Evolutionary conservation across 2,113 vertebrate genomes (phyloP), one percentile per base, ranked within the genome.

Genomic region (human): DNA sequence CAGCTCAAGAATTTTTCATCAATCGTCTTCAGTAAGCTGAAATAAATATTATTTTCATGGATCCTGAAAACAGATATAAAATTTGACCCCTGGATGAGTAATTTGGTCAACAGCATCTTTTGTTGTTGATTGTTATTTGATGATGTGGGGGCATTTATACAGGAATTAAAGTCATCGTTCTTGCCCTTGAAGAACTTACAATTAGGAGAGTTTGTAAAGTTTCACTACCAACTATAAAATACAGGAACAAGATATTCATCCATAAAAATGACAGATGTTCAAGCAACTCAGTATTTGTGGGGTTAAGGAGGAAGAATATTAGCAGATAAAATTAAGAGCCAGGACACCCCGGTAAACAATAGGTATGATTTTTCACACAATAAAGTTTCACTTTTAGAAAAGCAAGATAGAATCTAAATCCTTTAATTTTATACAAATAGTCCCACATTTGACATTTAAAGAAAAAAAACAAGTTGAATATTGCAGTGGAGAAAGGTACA

Each of bases 151-250:
- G 88, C 10, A 43, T 89, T 86, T 61, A n/a, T 66, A 73, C 8
- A 61, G 68, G 90, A 94, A 38, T 50, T 10, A 23, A 97, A 97
- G 94, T 79, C 43, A 55, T 32, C 22, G 40, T 68, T 94, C n/a
- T 93, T 97, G 50, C 4, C 40, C n/a, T 89, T 93, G 55, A 86
- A 79, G 48, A 94, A 83, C 25, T 93, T 64, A 72, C 3, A 78
- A 45, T 80, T 80, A 92, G 43, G 57, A 66, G 45, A 89, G 16
- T 45, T 94, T 79, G 82, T 86, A 82, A 94, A 92, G 87, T 78
- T n/a, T 89, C 61, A 93, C 13, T 76, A 48, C 14, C 43, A 83
- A 89, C 72, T 61, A 55, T 52, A 48, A 94, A 86, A 52, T 8
- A 73, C 25, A 86, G 80, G 86, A 92, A 32, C 72, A 84, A 90